phyloP scores from a whole-genome alignment of 2,113 vertebrate genomes.

The Leptobrachium leishanense region DNA sequence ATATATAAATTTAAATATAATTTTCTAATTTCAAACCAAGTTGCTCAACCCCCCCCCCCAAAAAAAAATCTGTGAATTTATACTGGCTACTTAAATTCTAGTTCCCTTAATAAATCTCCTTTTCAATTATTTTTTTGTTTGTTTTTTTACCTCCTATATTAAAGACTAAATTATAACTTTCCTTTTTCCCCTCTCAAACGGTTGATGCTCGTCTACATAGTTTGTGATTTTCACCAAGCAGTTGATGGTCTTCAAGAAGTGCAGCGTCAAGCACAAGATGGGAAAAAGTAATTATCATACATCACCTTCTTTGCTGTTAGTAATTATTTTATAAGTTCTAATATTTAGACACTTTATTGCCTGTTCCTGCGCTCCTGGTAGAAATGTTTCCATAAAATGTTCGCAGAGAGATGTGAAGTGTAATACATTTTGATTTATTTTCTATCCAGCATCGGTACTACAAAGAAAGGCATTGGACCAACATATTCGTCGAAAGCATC shows the following conservation, averaged over 20 bases:
- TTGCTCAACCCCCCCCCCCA: no score
- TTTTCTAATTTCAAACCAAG: no score
- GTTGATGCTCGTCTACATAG: conserved; percentile 63
- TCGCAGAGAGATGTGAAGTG: no score
- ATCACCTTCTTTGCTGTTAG: conserved; percentile 37
- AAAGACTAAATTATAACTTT: background rate
- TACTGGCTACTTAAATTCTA: no score
- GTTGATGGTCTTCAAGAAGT: conserved; percentile 94
- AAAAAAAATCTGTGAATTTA: no score
- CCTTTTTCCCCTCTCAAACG: conserved; percentile 5
- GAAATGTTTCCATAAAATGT: no score
- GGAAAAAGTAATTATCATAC: conserved; percentile 84
- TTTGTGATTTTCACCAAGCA: conserved; percentile 97
- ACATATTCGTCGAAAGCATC: conserved; percentile 95
- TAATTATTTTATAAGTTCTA: background rate
- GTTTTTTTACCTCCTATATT: background rate
- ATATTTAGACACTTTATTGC: conserved; percentile 23
- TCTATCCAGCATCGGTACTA: conserved; percentile 89
- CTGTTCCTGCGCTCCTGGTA: background rate
- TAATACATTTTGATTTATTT: background rate
- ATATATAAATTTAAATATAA: no score
- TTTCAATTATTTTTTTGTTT: no score
- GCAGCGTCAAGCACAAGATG: conserved; percentile 91
- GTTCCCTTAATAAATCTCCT: no score
- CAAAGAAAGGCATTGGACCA: conserved; percentile 95